Base-by-base conservation (phyloP, 1,140 invertebrate species). In the Drosophila watanabei region DNA sequence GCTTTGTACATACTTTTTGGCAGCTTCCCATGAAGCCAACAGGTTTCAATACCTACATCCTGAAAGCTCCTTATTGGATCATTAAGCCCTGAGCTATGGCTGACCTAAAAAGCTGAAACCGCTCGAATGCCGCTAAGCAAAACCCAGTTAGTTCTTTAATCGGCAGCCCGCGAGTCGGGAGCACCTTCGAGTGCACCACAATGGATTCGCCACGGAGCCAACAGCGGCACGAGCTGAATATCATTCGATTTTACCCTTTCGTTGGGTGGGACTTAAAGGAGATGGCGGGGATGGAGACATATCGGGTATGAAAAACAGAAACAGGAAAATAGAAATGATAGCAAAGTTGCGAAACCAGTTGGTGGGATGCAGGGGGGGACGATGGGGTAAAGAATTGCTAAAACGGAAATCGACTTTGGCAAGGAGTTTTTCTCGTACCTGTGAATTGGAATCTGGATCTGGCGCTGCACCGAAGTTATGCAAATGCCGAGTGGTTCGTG, bases 371-470 rank as follows among this genome's bases (percentile, higher is more conserved):
- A 35, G 24, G 2, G 33, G 41, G 8, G 9, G 16, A 10, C 0
- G 20, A 32, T 37, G 49, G 37, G 35, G n/a, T 18, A 28, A 59
- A 45, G 52, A n/a, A 20, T 18, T 54, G 51, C 49, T 49, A 46
- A 76, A 90, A 75, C 86, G 86, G 86, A 90, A 90, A 90, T 90
- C 86, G 86, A 90, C 82, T 90, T 88, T 86, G 72, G 86, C 66
- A 75, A 82, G 69, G 82, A 84, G 81, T 90, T 90, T 85, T 82
- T 84, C 87, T 86, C 79, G 49, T 79, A 79, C 76, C 58, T 85
- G 68, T 66, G 58, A 78, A 77, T 65, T 46, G 41, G 43, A 61
- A 60, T 76, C 46, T 80, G 79, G 62, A 63, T 46, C 48, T 75
- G 63, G 78, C 69, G 73, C 75, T 86, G 86, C 86, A 82, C 82